A percentile compares a stretch with the other conserved stretches of the same genome.
Evolutionary conservation across 2,797 vertebrate genomes (phyloP).

Genomic region (Urophycis tenuis): DNA sequence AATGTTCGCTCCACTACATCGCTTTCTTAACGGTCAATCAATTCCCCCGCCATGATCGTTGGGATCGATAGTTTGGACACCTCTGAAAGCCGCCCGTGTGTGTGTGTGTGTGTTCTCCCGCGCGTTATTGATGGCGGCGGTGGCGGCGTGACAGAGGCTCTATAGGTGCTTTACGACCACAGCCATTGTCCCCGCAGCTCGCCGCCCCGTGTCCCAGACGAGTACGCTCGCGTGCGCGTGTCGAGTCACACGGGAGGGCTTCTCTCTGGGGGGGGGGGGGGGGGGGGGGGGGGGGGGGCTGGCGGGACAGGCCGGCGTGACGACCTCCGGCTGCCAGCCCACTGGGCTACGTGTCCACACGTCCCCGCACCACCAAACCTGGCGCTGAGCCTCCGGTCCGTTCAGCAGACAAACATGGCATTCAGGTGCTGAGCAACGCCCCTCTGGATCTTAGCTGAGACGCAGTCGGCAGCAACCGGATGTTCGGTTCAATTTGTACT

Average conservation of each 20-base stretch:
- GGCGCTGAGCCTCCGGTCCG: not conserved
- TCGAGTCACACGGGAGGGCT: not conserved
- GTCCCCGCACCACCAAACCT: too few relatives aligned
- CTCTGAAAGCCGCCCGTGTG: constrained; percentile 13
- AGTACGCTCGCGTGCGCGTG: not conserved
- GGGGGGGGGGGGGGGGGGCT: too few relatives aligned
- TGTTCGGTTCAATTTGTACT: not conserved
- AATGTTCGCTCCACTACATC: constrained; percentile 56
- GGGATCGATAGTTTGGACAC: constrained; percentile 61
- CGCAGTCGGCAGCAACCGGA: too few relatives aligned
- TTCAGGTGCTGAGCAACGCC: too few relatives aligned
- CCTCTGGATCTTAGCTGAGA: too few relatives aligned
- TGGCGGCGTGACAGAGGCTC: not conserved
- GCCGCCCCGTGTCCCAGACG: not conserved
- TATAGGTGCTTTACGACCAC: not conserved
- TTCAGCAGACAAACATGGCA: not conserved
- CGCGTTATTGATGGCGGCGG: not conserved
- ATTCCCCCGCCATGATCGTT: constrained; percentile 53
- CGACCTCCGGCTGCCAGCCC: too few relatives aligned
- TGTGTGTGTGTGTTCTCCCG: not conserved
- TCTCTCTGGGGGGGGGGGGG: too few relatives aligned
- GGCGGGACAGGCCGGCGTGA: too few relatives aligned
- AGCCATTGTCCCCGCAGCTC: not conserved
- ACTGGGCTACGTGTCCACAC: too few relatives aligned
- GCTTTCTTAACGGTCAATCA: constrained; percentile 31